Conservation (phyloP, 1,140 invertebrate species). For the Rhyzopertha dominica region DNA sequence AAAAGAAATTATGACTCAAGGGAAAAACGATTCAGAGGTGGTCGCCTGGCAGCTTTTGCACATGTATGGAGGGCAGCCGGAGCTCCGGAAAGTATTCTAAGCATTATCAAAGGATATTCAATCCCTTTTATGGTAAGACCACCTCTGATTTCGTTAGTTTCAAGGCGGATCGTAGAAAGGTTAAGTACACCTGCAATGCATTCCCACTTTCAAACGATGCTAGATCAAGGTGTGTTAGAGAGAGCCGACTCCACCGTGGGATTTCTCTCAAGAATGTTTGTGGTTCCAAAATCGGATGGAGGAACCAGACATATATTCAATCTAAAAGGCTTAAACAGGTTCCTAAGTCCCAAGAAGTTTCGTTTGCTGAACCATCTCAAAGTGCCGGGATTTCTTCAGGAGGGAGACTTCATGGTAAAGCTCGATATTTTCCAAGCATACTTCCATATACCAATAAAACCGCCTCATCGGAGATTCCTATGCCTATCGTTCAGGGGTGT, state of each 20-base stretch:
- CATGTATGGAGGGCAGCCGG: too few relatives aligned
- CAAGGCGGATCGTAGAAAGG: too few relatives aligned
- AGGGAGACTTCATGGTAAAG: conserved; percentile 10
- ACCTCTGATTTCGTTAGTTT: too few relatives aligned
- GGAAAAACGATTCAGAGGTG: too few relatives aligned
- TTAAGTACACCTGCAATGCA: too few relatives aligned
- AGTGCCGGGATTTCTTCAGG: conserved; percentile 7
- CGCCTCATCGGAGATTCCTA: conserved; percentile 24
- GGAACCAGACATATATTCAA: conserved; percentile 8
- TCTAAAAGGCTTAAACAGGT: conserved; percentile 5
- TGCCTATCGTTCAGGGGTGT: conserved; percentile 9
- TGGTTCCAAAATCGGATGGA: conserved; percentile 8
- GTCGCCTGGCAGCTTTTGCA: too few relatives aligned
- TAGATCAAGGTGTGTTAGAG: too few relatives aligned
- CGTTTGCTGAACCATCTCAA: conserved; percentile 16
- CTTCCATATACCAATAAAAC: conserved; percentile 14
- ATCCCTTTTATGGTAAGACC: too few relatives aligned
- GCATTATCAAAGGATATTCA: too few relatives aligned
- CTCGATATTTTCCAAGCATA: conserved; percentile 12
- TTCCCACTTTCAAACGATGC: too few relatives aligned
- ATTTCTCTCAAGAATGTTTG: conserved; percentile 14
- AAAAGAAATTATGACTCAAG: too few relatives aligned
- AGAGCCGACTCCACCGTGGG: neutral
- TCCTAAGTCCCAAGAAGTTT: conserved; percentile 13
- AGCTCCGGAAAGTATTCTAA: too few relatives aligned